Evolutionary conservation across 2,888 invertebrate species (phyloP).

Genomic region (Phanerotoma sp.): DNA sequence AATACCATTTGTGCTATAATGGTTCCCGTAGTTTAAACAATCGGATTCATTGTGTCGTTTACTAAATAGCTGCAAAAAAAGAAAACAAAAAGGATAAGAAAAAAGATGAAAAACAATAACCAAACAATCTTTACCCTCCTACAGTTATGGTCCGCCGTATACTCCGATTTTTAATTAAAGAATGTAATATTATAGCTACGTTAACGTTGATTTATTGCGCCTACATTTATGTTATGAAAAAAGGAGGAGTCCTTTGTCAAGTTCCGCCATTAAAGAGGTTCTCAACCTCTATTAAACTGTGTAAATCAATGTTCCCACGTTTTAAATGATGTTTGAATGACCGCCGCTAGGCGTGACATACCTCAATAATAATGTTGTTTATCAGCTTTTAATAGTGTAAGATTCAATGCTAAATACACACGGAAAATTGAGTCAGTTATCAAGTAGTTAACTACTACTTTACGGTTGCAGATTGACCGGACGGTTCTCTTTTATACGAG

Average conservation of each 20-base stretch:
- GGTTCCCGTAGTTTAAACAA: slow-evolving; percentile 28
- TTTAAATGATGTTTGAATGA: background rate
- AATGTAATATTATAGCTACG: slow-evolving; percentile 46
- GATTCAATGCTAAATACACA: background rate
- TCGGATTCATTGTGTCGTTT: slow-evolving; percentile 43
- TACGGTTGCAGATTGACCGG: slow-evolving; percentile 11
- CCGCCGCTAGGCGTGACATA: background rate
- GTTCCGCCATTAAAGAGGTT: slow-evolving; percentile 35
- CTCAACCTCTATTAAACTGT: slow-evolving; percentile 25
- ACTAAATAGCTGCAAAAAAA: too few species aligned
- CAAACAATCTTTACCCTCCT: slow-evolving; percentile 17
- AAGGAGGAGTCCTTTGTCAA: slow-evolving; percentile 33
- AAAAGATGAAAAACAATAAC: slow-evolving; percentile 8
- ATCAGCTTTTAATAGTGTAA: too few species aligned
- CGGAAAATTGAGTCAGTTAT: too few species aligned
- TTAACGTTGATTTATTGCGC: slow-evolving; percentile 44
- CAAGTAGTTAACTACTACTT: slow-evolving; percentile 7
- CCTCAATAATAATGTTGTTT: too few species aligned
- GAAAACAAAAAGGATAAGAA: slow-evolving; percentile 34
- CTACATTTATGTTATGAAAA: slow-evolving; percentile 30
- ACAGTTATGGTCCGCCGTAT: slow-evolving; percentile 40
- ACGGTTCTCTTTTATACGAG: slow-evolving; percentile 16
- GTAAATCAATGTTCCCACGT: background rate
- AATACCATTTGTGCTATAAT: slow-evolving; percentile 15
- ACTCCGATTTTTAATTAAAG: slow-evolving; percentile 49